Base-by-base conservation (phyloP, 2,888 invertebrate genomes). In the Perithous albicinctus region DNA sequence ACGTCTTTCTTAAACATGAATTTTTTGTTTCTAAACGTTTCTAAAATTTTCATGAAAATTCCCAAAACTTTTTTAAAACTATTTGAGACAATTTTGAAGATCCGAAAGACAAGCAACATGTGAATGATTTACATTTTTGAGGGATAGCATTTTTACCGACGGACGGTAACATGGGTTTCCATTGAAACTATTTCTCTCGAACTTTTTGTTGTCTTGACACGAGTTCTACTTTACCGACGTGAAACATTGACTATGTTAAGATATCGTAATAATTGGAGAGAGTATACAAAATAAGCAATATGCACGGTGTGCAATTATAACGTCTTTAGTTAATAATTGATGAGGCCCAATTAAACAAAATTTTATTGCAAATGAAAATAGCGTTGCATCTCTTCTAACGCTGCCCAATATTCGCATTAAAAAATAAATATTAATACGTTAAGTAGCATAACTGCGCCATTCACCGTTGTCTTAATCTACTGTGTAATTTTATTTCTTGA, bases 341-440 rank as follows among this genome's bases (percentile, higher is more conserved):
- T 76, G 1, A n/a, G 8, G 26, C 51, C 48, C 10, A 46, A 59
- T 12, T 8, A 6, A 12, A 51, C 51, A 54, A n/a, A 18, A 54
- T 35, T 48, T 48, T 15, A 63, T 63, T n/a, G 26, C 38, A 35
- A 73, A 35, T 63, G 26, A 51, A 48, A 48, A 63, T 46, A 63
- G 61, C 61, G 48, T 38, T 73, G 63, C 67, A 69, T 72, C 73
- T 80, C 35, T 20, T 77, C 54, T 54, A 46, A 51, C 32, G 67
- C 69, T 77, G 73, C 73, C 81, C 38, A 26, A 73, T 63, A 63
- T 67, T 54, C 67, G 35, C 23, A 56, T 59, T 48, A 43, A 7
- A 51, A 61, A 10, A 20, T 23, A 61, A 78, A 73, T 51, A 38
- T 3, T 15, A 41, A 54, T 56, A 26, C 23, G 41, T 63, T n/a